Conservation (phyloP, 2,888 invertebrate species). For the Chrysotoxum bicinctum region DNA sequence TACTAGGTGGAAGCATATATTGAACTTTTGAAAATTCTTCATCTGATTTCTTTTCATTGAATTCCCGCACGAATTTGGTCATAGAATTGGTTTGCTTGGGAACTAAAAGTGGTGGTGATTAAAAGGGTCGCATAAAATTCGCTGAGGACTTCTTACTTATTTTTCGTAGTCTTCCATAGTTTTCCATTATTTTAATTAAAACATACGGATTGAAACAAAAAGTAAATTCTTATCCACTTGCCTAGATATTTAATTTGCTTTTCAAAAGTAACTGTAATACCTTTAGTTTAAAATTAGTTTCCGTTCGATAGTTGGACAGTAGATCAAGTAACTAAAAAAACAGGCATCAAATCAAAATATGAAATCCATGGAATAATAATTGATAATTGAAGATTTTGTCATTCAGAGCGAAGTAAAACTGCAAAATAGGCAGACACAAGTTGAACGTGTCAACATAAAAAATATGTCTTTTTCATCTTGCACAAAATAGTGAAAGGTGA, state of each 20-base stretch:
- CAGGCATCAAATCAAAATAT: background rate
- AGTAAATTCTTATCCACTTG: background rate
- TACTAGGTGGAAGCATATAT: constrained; percentile 15
- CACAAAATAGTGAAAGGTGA: too few species aligned
- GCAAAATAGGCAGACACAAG: too few species aligned
- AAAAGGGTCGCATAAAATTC: background rate
- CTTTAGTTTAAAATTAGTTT: background rate
- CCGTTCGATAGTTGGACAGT: background rate
- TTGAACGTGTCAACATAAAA: too few species aligned
- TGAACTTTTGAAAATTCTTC: constrained; percentile 29
- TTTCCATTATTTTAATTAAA: constrained; percentile 33
- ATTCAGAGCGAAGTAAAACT: too few species aligned
- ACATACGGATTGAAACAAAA: background rate
- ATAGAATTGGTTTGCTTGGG: constrained; percentile 49
- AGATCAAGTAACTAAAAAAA: background rate
- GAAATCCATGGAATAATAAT: too few species aligned
- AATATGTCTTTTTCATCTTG: too few species aligned
- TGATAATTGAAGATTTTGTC: too few species aligned
- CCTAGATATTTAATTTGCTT: background rate
- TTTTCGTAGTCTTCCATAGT: constrained; percentile 74
- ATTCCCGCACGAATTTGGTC: constrained; percentile 46
- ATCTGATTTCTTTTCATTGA: constrained; percentile 26
- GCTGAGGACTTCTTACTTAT: constrained; percentile 72
- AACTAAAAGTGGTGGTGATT: constrained; percentile 3
- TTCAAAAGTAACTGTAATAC: constrained; percentile 49